Evolutionary conservation across 2,113 vertebrate genomes (phyloP), one percentile per base, ranked within the genome.

Genomic region (Prinia subflava): DNA sequence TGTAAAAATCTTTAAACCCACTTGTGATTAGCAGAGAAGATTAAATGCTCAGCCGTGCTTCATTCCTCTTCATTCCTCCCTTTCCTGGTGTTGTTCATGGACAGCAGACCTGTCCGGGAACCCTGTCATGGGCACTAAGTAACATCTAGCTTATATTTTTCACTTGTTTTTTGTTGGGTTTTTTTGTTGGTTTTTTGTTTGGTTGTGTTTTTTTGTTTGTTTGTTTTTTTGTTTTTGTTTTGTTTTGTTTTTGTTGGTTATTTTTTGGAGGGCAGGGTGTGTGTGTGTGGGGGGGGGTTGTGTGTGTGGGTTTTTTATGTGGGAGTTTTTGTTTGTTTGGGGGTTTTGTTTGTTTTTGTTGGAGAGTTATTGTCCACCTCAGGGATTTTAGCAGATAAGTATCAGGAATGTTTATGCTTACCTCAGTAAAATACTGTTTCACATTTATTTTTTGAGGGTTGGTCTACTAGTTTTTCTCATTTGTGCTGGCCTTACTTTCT

Each of bases 31-130:
- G 17, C 33, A 65, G 52, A 65, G 75, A 44, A 71, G 17, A 37
- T 31, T 17, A 44, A 88, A 47, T 55, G 11, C 20, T 56, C n/a
- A 39, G 21, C 30, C 30, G 0, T 0, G 0, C 37, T 62, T 77
- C 30, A 69, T 83, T 83, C 35, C 25, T 60, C n/a, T n/a, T n/a
- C n/a, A n/a, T n/a, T n/a, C n/a, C n/a, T 6, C 27, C 59, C 31
- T 89, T 76, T 28, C 23, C 57, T 67, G 8, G 4, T 56, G 30
- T 1, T 53, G 59, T 55, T 86, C 11, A 13, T 10, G 37, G 47
- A 25, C 33, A 77, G 17, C 24, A 63, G 21, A 15, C 31, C 13
- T 91, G 30, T 91, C 17, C 24, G 59, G 30, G 59, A 80, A 41
- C 31, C 15, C 23, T 56, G 15, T 47, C n/a, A 22, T 0, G 3